A percentile compares a stretch with the other conserved stretches of the same genome.
phyloP scores from a whole-genome alignment of 2,797 vertebrate genomes.

The Mionectes olivaceus region DNA sequence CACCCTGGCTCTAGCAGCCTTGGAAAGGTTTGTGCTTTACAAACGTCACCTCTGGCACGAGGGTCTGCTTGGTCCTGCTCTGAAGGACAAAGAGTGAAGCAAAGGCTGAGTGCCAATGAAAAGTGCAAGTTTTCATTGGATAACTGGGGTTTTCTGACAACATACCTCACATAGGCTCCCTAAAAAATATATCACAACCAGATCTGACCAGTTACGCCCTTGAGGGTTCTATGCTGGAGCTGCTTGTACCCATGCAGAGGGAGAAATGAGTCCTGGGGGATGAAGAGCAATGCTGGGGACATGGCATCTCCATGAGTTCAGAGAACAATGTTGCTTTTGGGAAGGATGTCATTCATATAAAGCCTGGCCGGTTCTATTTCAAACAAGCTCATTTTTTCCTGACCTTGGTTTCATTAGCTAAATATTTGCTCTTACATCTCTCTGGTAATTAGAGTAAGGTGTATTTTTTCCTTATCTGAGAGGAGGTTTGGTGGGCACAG shows the following conservation, averaged over 20 bases:
- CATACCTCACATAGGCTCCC: neutral
- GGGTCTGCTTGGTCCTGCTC: neutral
- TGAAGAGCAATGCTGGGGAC: neutral
- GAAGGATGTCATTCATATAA: neutral
- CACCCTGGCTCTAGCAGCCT: neutral
- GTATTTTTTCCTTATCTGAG: neutral
- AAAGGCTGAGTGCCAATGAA: neutral
- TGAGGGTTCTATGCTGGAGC: neutral
- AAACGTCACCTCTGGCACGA: neutral
- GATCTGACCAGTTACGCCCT: neutral
- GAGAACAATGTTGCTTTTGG: neutral
- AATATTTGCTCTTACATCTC: constrained; percentile 18
- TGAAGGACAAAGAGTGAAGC: neutral
- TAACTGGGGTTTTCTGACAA: neutral
- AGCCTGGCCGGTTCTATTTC: neutral
- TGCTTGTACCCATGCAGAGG: neutral
- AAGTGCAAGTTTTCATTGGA: neutral
- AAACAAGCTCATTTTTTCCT: neutral
- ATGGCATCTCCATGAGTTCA: fast-evolving
- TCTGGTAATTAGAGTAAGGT: neutral
- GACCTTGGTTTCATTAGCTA: neutral
- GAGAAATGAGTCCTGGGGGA: neutral
- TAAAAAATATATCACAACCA: neutral
- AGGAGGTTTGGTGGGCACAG: neutral
- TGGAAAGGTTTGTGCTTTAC: neutral